A percentile compares a stretch with the other conserved stretches of the same genome.
Evolutionary conservation across 2,888 invertebrate species (phyloP).

Genomic region (Marronus borbonicus): DNA sequence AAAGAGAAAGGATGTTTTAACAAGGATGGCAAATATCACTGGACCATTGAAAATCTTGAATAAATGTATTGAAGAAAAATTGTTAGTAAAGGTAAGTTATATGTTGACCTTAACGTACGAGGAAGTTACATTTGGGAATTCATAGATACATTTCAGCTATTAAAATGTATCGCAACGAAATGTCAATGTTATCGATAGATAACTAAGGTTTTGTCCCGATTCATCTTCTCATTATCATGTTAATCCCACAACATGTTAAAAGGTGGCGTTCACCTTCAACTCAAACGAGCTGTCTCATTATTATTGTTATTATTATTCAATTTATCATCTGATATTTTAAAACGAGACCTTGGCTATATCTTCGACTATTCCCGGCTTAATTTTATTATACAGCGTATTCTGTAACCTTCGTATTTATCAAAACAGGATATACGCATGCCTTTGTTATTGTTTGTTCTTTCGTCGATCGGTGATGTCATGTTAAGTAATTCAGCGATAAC

Average conservation of each 20-base stretch:
- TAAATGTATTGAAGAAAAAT: slow-evolving; percentile 75
- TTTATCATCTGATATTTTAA: slow-evolving; percentile 34
- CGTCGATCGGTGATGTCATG: slow-evolving; percentile 37
- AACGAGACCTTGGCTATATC: slow-evolving; percentile 31
- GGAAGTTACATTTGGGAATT: too few relatives aligned
- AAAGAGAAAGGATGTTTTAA: slow-evolving; percentile 71
- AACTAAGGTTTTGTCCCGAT: too few relatives aligned
- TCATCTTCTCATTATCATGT: not conserved
- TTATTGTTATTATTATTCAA: not conserved
- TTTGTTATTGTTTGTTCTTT: slow-evolving; percentile 37
- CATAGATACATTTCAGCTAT: too few relatives aligned
- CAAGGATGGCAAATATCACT: slow-evolving; percentile 71
- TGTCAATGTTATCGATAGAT: not conserved
- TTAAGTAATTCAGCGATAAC: slow-evolving; percentile 31
- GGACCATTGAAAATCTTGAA: slow-evolving; percentile 79
- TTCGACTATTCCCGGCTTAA: not conserved
- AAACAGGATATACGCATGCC: slow-evolving; percentile 36
- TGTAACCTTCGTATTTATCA: slow-evolving; percentile 44
- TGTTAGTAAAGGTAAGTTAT: slow-evolving; percentile 76
- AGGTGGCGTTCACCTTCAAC: slow-evolving; percentile 5
- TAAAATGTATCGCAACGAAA: not conserved
- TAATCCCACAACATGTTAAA: not conserved
- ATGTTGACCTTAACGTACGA: not conserved
- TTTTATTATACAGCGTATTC: slow-evolving; percentile 29
- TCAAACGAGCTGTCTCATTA: not conserved